A percentile compares a stretch with the other conserved stretches of the same genome.
These are phyloP conservation scores for Alethe diademata DNA, from an alignment of 2,113 vertebrate species.

Conservation along the genomic window DNA sequence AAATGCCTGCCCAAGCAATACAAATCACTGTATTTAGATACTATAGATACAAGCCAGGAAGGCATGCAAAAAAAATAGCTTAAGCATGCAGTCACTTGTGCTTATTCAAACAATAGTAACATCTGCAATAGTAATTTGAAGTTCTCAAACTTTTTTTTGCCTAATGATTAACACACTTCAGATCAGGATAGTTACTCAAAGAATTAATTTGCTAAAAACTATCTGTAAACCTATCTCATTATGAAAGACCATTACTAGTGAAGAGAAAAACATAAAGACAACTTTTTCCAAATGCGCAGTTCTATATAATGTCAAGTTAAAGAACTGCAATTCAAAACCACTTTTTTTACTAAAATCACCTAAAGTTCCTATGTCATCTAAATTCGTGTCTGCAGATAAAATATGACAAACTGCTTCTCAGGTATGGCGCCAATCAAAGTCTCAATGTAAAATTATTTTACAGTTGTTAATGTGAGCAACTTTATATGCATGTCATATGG, in stretches of 20 bases:
- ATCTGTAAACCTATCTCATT: background rate
- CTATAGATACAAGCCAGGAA: background rate
- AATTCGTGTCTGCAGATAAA: background rate
- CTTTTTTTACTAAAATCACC: background rate
- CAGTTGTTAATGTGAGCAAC: background rate
- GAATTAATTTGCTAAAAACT: background rate
- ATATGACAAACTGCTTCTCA: background rate
- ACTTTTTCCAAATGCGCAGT: background rate
- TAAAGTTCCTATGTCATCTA: background rate
- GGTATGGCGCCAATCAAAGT: background rate
- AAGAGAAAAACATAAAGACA: background rate
- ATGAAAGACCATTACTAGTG: background rate
- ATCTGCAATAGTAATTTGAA: background rate
- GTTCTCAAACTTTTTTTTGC: background rate
- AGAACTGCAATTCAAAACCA: background rate
- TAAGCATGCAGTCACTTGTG: background rate
- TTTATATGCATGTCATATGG: background rate
- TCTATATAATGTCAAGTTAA: background rate
- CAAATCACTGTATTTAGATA: background rate
- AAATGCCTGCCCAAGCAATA: background rate
- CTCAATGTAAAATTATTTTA: background rate
- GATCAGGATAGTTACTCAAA: background rate
- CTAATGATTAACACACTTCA: background rate
- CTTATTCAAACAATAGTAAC: background rate
- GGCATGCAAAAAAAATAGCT: background rate